Evolutionary conservation across 1,140 invertebrate genomes (phyloP), one percentile per base, ranked within the genome.

Genomic region (Glossosoma conforme): DNA sequence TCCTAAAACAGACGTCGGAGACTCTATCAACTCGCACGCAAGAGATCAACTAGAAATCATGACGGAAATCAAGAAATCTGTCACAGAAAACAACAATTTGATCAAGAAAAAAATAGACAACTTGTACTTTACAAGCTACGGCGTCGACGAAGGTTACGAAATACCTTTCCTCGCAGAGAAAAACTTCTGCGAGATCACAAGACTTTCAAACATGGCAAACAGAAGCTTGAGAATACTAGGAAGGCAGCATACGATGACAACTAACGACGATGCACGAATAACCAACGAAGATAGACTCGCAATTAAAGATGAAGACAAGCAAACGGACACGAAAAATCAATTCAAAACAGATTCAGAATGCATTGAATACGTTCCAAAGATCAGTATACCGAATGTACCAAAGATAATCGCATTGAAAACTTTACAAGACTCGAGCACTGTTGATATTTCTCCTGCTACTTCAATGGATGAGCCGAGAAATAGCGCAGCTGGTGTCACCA

Each of bases 341-440:
- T n/a, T n/a, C n/a, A n/a, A 50, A 30, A 30, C 8, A n/a, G 21
- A 36, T 9, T n/a, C n/a, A 2, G 17, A 43, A 2, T 14, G 19
- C 20, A 17, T 36, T 10, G 20, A 28, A 11, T 44, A 44, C 18
- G 30, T 56, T 46, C 60, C 62, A 20, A 62, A 62, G 20, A 63
- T 75, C 47, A 72, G 68, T 37, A 71, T 75, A 61, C 72, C 70
- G n/a, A 68, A 60, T 63, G 65, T 73, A 47, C 63, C 66, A 30
- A 73, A 70, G 54, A 69, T 72, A 52, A 67, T 72, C 38, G 68
- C 68, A 3, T 54, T 74, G 25, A 71, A 71, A 45, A 59, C 62
- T 1, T 54, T 47, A 4, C 60, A 65, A 40, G 64, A 66, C 22
- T 50, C 59, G 10, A 50, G 19, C 14, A 37, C 50, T 3, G 49